Evolutionary conservation across 1,140 invertebrate species (phyloP), one percentile per base, ranked within the genome.

Genomic region (Maconellicoccus hirsutus): DNA sequence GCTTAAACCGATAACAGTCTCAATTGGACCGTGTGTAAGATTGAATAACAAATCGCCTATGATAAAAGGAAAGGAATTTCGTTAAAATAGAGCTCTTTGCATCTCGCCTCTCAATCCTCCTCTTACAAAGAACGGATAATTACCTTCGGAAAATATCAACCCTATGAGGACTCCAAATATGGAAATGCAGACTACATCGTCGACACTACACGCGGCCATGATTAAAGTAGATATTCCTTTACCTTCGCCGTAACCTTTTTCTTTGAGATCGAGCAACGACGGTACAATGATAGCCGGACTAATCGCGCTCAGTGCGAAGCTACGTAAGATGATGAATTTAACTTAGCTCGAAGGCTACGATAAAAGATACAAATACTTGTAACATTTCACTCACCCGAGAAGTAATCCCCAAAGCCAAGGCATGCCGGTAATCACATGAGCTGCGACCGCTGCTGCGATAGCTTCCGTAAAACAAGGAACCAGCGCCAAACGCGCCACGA

Each of bases 231-330:
- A 87, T 38, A 92, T 86, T 6, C 90, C 89, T 79, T 89, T 89
- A 66, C 84, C 82, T 4, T 86, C 79, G 1, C 90, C 90, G 74
- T 86, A 84, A 0, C 86, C 84, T 74, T 82, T 78, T 73, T 86
- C 83, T 76, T 86, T 82, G 7, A 92, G 76, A 66, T 80, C 78
- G 0, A 93, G 79, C 75, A 92, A 82, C 1, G 83, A 82, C 0
- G 89, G 90, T 23, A 91, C 87, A 8, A 91, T 86, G 21, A 92
- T 89, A 70, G 90, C 89, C 0, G 90, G 89, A 0, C 90, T 91
- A 0, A 91, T 87, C 8, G 89, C 87, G 26, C 86, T 84, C 70
- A 90, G 76, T 21, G 89, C 74, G 75, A 78, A 87, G 25, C 77
- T 77, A 38, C n/a, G n/a, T n/a, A n/a, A n/a, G n/a, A n/a, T n/a